Percentiles rank a stretch among this genome's conserved stretches.
Evolutionary conservation across 2,113 vertebrate genomes (phyloP).

Genomic region (Oxyruncus cristatus): DNA sequence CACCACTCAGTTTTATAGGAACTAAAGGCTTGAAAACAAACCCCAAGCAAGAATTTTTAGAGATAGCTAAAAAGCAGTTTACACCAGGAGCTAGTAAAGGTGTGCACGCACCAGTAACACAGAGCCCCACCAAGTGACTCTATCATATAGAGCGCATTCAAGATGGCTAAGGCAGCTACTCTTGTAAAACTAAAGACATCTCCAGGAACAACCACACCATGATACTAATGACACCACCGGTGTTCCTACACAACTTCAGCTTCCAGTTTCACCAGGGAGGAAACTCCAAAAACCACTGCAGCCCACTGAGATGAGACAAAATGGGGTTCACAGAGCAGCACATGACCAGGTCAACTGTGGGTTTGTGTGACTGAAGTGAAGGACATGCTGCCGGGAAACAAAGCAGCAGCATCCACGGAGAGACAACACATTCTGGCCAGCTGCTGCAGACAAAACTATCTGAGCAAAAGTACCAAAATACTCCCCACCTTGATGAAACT

Average conservation of each 20-base stretch:
- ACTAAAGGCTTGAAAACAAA: slow-evolving; percentile 4
- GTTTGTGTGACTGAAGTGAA: background rate
- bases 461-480: background rate
- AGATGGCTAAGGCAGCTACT: slow-evolving; percentile 3
- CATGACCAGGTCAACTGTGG: background rate
- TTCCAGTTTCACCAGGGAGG: background rate
- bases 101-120: background rate
- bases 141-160: background rate
- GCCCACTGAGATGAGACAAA: background rate
- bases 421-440: background rate
- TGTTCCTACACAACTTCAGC: background rate
- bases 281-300: background rate
- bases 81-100: background rate
- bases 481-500: rapidly evolving
- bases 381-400: background rate
- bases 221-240: background rate
- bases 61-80: background rate
- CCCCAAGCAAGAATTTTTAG: background rate
- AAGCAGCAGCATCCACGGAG: background rate
- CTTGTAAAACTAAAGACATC: slow-evolving; percentile 40
- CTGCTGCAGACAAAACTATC: background rate
- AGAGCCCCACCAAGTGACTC: background rate
- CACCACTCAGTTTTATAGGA: background rate
- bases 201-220: background rate
- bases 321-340: background rate